A percentile compares a stretch with the other conserved stretches of the same genome.
Evolutionary conservation across 2,888 invertebrate species (phyloP).

Genomic region (Drosophila barbarae): DNA sequence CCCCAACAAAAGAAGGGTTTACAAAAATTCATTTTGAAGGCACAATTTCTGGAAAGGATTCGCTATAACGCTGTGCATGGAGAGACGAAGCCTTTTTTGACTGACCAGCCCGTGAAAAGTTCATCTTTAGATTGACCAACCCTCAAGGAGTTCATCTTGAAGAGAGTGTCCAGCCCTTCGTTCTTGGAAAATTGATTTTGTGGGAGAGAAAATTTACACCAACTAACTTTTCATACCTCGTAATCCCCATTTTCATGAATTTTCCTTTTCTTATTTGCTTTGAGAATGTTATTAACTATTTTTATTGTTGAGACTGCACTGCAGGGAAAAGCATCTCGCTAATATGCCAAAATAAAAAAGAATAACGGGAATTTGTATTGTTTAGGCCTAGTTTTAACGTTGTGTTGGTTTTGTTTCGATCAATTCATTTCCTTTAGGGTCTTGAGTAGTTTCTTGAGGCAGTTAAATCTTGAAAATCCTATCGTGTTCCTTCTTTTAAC

Average conservation of each 20-base stretch:
- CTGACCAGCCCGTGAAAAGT: background rate
- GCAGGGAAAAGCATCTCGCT: background rate
- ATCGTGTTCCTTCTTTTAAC: background rate
- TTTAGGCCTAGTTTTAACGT: background rate
- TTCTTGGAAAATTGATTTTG: too few species aligned
- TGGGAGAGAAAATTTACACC: too few species aligned
- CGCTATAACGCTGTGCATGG: conserved; percentile 4
- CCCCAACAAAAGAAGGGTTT: background rate
- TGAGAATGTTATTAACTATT: background rate
- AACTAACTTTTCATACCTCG: background rate
- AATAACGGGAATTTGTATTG: background rate
- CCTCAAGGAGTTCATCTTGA: background rate
- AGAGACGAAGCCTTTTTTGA: conserved; percentile 1
- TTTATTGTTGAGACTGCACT: background rate
- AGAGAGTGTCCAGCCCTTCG: background rate
- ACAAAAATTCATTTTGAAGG: background rate
- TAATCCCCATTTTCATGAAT: background rate
- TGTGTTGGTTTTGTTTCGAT: background rate
- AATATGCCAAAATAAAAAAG: background rate
- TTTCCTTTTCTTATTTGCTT: background rate
- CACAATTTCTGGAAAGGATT: background rate
- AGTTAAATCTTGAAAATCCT: background rate
- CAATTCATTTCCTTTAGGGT: background rate
- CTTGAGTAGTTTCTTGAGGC: background rate
- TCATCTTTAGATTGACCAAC: background rate